phyloP scores from a whole-genome alignment of 2,888 invertebrate species.

The Pachydiplax longipennis region DNA sequence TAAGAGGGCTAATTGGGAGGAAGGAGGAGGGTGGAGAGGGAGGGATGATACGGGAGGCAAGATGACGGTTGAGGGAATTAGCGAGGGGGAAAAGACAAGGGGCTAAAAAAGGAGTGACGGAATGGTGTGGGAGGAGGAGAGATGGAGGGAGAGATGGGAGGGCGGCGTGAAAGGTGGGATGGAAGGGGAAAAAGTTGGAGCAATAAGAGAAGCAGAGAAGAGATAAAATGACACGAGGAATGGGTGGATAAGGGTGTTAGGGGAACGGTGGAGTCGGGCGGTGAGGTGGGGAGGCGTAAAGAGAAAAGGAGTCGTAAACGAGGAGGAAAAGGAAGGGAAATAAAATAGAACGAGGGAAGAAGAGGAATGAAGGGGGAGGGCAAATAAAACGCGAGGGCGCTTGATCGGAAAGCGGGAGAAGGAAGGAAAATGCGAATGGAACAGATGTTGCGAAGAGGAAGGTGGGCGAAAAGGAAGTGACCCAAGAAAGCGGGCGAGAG shows the following conservation, averaged over 20 bases:
- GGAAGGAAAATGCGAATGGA: too few relatives aligned
- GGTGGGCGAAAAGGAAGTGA: neutral
- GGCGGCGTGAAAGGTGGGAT: neutral
- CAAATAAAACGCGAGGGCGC: neutral
- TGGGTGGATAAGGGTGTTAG: neutral
- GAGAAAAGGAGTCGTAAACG: neutral
- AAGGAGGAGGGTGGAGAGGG: neutral
- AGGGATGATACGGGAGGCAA: neutral
- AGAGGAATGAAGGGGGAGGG: neutral
- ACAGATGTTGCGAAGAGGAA: neutral
- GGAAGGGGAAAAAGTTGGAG: neutral
- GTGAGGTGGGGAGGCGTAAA: neutral
- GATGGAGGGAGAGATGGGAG: neutral
- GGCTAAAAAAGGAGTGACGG: neutral
- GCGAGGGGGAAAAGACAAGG: neutral
- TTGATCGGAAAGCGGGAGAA: neutral
- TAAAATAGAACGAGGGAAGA: neutral
- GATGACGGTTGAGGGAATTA: neutral
- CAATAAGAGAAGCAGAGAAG: neutral
- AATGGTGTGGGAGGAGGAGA: neutral
- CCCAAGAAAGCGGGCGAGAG: neutral
- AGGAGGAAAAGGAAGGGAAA: neutral
- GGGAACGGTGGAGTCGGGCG: neutral
- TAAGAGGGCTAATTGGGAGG: neutral
- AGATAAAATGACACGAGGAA: neutral